Evolutionary conservation across 2,888 invertebrate genomes (phyloP), one percentile per base, ranked within the genome.

Genomic region (Galeruca laticollis): DNA sequence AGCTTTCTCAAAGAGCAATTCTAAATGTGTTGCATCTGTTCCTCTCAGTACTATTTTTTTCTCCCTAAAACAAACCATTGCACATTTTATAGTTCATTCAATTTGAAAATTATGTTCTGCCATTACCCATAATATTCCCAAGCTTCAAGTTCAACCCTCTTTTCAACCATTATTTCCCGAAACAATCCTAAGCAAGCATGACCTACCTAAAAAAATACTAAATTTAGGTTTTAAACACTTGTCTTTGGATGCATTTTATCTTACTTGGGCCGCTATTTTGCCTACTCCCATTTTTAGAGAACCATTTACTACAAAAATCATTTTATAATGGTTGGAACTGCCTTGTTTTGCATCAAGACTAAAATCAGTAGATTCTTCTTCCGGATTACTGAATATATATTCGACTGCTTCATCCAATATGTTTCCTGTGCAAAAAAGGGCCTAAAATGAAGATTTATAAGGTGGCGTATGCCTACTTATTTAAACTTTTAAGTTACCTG

Each of bases 221-320:
- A 73, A 59, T 62, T 63, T 40, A 68, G 20, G 51, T 63, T 60
- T 66, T 69, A 68, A 56, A 60, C n/a, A 35, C 43, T 57, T 13
- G 33, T 40, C 51, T 11, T 21, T 40, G 54, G 8, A 51, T 35
- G 59, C 31, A 35, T 9, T 15, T 33, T 11, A 26, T 11, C 63
- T 87, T 73, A 87, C 88, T 83, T 89, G 89, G 47, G 89, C 87
- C 20, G 88, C 88, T 47, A 89, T 82, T 82, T 91, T 91, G 2
- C 91, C 91, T 33, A 87, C 82, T 0, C 90, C 89, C 91, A 91
- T 91, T 73, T 87, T 86, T 60, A 91, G 82, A 31, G 87, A 86
- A 52, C 84, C 82, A 81, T 91, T 91, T 6, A 90, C 89, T 33
- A 90, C 88, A 82, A 91, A 88, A 21, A 89, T 89, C 91, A 91